A percentile compares a stretch with the other conserved stretches of the same genome.
These are phyloP conservation scores for Penaeus vannamei DNA, from an alignment of 1,140 invertebrate genomes.

Conservation along the genomic window DNA sequence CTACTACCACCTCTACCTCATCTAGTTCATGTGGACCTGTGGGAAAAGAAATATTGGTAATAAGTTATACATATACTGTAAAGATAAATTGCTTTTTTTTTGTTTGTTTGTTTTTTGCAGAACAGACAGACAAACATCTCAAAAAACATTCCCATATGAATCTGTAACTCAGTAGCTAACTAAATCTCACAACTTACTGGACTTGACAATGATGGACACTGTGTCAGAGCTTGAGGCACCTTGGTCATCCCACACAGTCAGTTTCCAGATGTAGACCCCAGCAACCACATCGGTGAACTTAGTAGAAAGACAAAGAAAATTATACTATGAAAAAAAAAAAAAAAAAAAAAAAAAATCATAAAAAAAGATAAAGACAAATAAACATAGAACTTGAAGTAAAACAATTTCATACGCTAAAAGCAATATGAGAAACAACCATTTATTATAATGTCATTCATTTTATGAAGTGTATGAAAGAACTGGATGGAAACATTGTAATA, in stretches of 20 bases:
- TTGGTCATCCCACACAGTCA: slow-evolving; percentile 91
- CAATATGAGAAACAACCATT: too few species aligned
- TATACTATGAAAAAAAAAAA: neutral
- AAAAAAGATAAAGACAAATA: too few species aligned
- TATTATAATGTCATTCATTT: too few species aligned
- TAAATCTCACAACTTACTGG: slow-evolving; percentile 42
- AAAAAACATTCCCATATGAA: too few species aligned
- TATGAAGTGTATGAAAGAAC: too few species aligned
- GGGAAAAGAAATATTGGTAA: slow-evolving; percentile 55
- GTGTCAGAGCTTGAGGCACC: slow-evolving; percentile 85
- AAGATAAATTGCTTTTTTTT: neutral
- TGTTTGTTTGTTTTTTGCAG: neutral
- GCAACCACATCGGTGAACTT: slow-evolving; percentile 87
- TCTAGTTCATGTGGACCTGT: slow-evolving; percentile 82
- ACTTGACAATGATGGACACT: slow-evolving; percentile 87
- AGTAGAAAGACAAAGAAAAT: slow-evolving; percentile 66
- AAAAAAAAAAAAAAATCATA: neutral
- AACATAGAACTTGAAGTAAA: too few species aligned
- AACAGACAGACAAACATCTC: neutral
- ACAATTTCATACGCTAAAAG: too few species aligned
- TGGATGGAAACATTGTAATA: too few species aligned
- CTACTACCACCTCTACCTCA: slow-evolving; percentile 85
- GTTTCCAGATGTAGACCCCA: slow-evolving; percentile 89
- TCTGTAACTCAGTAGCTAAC: too few species aligned
- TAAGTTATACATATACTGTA: neutral